These are phyloP conservation scores for Lerista edwardsae DNA, from an alignment of 2,797 vertebrate genomes.

Conservation along the genomic window DNA sequence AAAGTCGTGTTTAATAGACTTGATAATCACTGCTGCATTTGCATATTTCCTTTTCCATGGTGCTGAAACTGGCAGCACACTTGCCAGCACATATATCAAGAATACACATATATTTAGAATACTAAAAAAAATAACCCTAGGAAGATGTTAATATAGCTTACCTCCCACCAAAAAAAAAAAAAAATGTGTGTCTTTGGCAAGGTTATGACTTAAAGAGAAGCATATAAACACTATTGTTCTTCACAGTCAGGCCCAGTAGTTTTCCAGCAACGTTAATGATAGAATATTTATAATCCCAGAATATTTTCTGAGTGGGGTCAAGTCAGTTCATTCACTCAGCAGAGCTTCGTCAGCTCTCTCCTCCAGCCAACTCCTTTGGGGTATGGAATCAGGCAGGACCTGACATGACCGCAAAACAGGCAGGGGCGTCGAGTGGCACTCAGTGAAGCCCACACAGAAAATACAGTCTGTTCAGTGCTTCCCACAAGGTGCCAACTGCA, in stretches of 20 bases:
- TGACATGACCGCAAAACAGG: neutral
- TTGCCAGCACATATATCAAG: neutral
- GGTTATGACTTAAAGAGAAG: neutral
- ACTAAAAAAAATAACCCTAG: neutral
- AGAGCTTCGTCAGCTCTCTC: neutral
- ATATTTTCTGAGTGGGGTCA: constrained; percentile 20
- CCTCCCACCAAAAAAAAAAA: neutral
- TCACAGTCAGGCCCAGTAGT: neutral
- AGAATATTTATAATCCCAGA: constrained; percentile 30
- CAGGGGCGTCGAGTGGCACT: neutral
- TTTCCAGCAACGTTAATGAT: neutral
- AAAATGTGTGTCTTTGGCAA: too few relatives aligned
- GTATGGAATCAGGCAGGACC: neutral
- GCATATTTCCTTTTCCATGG: neutral
- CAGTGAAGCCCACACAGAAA: neutral
- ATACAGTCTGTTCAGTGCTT: neutral
- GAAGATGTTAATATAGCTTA: neutral
- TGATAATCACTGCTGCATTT: neutral
- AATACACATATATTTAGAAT: neutral
- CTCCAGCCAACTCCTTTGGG: neutral
- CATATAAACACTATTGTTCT: neutral
- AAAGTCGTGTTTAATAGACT: neutral
- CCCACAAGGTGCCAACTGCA: too few relatives aligned
- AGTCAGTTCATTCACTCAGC: constrained; percentile 17
- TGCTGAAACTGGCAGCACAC: neutral